phyloP scores from a whole-genome alignment of 1,140 invertebrate species.

The Druon quercuslanigerum region DNA sequence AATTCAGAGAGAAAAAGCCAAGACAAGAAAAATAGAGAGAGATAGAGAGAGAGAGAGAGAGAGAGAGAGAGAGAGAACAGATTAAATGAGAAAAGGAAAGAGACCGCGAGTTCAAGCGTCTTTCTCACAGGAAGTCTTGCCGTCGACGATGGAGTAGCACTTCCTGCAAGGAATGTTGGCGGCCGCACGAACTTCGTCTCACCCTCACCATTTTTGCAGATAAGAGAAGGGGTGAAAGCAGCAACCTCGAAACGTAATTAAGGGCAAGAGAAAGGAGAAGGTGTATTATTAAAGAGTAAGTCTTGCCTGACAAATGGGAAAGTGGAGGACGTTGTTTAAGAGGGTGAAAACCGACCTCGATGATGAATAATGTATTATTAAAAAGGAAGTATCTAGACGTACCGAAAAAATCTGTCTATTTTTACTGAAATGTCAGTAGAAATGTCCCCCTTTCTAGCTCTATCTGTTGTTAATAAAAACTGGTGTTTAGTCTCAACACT shows the following conservation, averaged over 20 bases:
- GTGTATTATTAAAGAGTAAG: conserved; percentile 51
- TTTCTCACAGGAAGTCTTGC: conserved; percentile 23
- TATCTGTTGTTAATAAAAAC: too few relatives aligned
- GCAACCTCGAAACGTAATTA: conserved; percentile 47
- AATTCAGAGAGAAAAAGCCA: background rate
- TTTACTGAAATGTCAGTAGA: too few relatives aligned
- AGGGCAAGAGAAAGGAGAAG: conserved; percentile 38
- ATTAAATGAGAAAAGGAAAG: too few relatives aligned
- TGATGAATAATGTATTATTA: conserved; percentile 55
- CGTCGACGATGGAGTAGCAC: conserved; percentile 11
- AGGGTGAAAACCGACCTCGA: conserved; percentile 36
- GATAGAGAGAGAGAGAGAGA: background rate
- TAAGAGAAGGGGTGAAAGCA: conserved; percentile 15
- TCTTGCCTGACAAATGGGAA: conserved; percentile 44
- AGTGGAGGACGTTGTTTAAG: background rate
- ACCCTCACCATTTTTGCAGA: conserved; percentile 35
- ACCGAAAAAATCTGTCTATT: too few relatives aligned
- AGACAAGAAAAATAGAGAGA: background rate
- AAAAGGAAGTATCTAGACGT: background rate
- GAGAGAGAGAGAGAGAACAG: background rate
- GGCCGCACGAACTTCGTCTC: background rate
- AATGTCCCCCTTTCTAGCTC: too few relatives aligned
- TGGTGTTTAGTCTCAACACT: too few relatives aligned
- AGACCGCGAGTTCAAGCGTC: background rate
- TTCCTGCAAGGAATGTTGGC: conserved; percentile 1